Base-by-base conservation (phyloP, 2,888 invertebrate genomes). In the Drosophila macrospina region DNA sequence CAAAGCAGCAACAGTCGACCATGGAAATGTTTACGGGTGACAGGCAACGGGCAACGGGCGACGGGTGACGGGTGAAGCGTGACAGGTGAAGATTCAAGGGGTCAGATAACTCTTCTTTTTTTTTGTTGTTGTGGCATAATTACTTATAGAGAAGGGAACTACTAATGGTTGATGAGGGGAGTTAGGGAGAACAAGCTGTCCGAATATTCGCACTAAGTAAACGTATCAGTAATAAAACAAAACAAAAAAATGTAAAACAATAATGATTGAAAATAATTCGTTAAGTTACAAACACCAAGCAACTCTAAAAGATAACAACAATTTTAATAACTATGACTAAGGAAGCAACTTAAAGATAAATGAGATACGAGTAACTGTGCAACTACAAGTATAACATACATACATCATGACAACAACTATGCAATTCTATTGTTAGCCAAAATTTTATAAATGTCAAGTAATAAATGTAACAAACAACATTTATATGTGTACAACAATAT, bases 381-480 rank as follows among this genome's bases (percentile, higher is more conserved):
- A 73, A 68, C 61, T 65, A 41, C 28, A 39, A 39, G 28, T 52
- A 51, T 56, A 69, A 64, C 10, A 67, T 69, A 81, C 55, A 71
- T 78, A 59, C 64, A 47, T 63, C 63, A 44, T 55, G 42, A 73
- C 37, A 37, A 62, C 65, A 69, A 84, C 76, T 85, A 83, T 83
- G 88, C 79, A 88, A 88, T 90, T 81, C 86, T 85, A 88, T 83
- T 88, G 88, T 86, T 86, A 90, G 88, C 89, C 89, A 88, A 86
- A 88, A 81, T 85, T 80, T 78, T 89, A 88, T 76, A 89, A 89
- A 71, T 83, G 84, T 82, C 83, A 71, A 80, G 86, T 86, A 81
- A 77, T 71, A 78, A 87, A 68, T 71, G 74, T 77, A 78, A 55
- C 15, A 39, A 26, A 26, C 24, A 45, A 78, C 74, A 74, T 79